Evolutionary conservation across 2,113 vertebrate species (phyloP).

Genomic region (Accipiter cooperii): DNA sequence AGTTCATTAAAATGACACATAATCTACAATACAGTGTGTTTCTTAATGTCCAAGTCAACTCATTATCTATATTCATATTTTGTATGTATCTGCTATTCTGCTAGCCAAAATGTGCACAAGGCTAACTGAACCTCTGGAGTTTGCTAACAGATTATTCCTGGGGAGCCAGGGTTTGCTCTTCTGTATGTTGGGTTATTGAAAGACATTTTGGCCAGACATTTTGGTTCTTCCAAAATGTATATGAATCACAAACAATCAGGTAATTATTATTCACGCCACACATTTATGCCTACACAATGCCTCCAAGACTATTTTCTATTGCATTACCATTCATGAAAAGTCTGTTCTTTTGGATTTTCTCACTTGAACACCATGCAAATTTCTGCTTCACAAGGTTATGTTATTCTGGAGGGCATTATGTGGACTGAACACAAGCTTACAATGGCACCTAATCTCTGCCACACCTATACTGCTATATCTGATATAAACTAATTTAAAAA

Average conservation of each 20-base stretch:
- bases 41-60: neutral
- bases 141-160: neutral
- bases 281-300: neutral
- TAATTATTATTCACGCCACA: neutral
- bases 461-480: neutral
- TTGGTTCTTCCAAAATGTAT: neutral
- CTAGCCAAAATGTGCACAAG: neutral
- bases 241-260: neutral
- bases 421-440: neutral
- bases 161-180: neutral
- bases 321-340: neutral
- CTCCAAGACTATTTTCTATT: neutral
- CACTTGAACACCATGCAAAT: neutral
- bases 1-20: constrained; percentile 37
- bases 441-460: neutral
- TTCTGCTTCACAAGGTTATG: neutral
- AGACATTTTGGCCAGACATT: neutral
- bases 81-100: neutral
- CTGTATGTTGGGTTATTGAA: neutral
- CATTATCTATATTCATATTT: neutral
- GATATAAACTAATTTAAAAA: neutral
- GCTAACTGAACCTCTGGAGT: neutral
- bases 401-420: neutral
- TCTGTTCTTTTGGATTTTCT: neutral
- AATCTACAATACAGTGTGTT: neutral